These are phyloP conservation scores for Lacerta bilineata DNA, from an alignment of 2,797 vertebrate genomes.

Conservation along the genomic window DNA sequence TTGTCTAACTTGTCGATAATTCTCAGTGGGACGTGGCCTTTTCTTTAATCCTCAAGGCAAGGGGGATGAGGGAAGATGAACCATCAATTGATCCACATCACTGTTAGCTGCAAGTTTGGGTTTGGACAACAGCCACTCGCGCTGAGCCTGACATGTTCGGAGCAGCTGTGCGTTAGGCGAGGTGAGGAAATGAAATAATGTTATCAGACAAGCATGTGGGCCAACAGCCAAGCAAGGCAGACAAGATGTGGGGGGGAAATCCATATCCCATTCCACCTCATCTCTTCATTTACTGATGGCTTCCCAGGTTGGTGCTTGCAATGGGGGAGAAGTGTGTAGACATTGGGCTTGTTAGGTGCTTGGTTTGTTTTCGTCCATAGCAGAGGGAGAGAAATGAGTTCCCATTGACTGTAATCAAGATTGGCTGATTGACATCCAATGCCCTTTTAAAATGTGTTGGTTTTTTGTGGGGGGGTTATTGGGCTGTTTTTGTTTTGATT, in stretches of 20 bases:
- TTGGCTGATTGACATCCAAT: background rate
- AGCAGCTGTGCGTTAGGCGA: background rate
- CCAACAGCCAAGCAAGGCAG: slow-evolving; percentile 14
- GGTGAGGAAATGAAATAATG: slow-evolving; percentile 43
- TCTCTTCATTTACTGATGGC: slow-evolving; percentile 15
- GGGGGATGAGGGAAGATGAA: slow-evolving; percentile 24
- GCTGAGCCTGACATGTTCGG: slow-evolving; percentile 28
- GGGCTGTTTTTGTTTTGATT: too few species aligned
- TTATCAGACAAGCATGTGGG: slow-evolving; percentile 48
- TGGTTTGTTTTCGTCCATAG: background rate
- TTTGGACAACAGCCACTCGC: slow-evolving; percentile 30
- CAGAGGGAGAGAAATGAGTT: background rate
- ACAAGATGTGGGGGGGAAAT: slow-evolving; percentile 31
- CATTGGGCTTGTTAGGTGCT: background rate
- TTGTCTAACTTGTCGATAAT: slow-evolving; percentile 36
- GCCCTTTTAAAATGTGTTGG: too few species aligned
- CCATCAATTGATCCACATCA: slow-evolving; percentile 50
- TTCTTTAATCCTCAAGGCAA: slow-evolving; percentile 44
- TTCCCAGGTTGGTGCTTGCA: background rate
- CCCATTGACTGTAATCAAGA: background rate
- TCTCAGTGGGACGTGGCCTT: slow-evolving; percentile 39
- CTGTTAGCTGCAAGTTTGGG: slow-evolving; percentile 27
- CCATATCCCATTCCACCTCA: slow-evolving; percentile 34
- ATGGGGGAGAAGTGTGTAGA: background rate
- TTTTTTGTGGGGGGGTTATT: too few species aligned